A percentile compares a stretch with the other conserved stretches of the same genome.
Evolutionary conservation across 2,888 invertebrate genomes (phyloP).

Genomic region (Rhimphoctona megacephalus): DNA sequence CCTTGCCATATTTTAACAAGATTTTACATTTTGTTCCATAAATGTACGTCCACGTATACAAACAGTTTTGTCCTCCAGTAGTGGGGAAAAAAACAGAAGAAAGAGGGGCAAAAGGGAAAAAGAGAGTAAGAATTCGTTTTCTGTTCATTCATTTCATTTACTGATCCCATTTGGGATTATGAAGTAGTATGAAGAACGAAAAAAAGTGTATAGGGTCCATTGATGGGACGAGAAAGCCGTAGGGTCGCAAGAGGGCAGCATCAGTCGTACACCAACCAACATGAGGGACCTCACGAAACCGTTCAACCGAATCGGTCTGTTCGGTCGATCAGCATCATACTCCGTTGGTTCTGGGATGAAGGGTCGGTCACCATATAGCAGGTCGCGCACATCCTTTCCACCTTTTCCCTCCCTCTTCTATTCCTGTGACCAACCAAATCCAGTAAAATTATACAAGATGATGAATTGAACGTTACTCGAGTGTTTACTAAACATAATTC

Average conservation of each 20-base stretch:
- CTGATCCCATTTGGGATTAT: neutral
- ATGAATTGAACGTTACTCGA: slow-evolving; percentile 46
- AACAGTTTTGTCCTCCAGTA: neutral
- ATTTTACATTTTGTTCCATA: neutral
- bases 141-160: slow-evolving; percentile 33
- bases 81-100: neutral
- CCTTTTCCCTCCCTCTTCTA: neutral
- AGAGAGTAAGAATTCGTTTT: slow-evolving; percentile 22
- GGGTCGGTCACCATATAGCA: slow-evolving; percentile 52
- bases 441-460: slow-evolving; percentile 54
- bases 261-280: slow-evolving; percentile 24
- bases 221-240: slow-evolving; percentile 55
- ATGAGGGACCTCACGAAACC: slow-evolving; percentile 48
- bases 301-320: slow-evolving; percentile 64
- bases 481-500: slow-evolving; percentile 60
- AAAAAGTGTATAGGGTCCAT: slow-evolving; percentile 42
- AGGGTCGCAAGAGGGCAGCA: slow-evolving; percentile 19
- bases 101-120: neutral
- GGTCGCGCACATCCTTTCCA: slow-evolving; percentile 4
- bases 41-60: neutral
- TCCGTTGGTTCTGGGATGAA: slow-evolving; percentile 61
- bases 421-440: neutral
- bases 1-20: neutral
- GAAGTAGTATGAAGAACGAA: slow-evolving; percentile 15
- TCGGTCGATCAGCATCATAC: slow-evolving; percentile 67